Evolutionary conservation across 2,888 invertebrate genomes (phyloP).

Genomic region (Chalcis sispes): DNA sequence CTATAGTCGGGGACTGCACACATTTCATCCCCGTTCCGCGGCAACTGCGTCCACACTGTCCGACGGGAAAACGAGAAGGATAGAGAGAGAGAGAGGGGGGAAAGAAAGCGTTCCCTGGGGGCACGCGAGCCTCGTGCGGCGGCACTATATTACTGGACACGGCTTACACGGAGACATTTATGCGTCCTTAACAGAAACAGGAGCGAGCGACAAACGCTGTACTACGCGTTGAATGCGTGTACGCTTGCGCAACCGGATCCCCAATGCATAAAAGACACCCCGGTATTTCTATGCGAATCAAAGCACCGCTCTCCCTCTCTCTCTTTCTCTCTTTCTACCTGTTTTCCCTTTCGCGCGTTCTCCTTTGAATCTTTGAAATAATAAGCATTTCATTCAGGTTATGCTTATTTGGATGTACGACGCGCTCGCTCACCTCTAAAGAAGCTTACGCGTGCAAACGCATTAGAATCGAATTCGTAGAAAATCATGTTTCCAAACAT

Average conservation of each 20-base stretch:
- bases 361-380: conserved; percentile 31
- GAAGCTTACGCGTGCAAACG: no score
- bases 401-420: no score
- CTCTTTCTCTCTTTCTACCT: no score
- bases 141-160: conserved; percentile 47
- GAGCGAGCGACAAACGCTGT: conserved; percentile 13
- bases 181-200: conserved; percentile 47
- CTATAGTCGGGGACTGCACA: conserved; percentile 45
- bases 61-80: conserved; percentile 19
- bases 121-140: conserved; percentile 6
- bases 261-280: background rate
- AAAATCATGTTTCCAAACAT: conserved; percentile 21
- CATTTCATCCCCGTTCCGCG: conserved; percentile 59
- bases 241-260: background rate
- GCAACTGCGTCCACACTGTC: conserved; percentile 28
- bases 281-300: conserved; percentile 8
- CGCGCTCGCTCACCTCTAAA: no score
- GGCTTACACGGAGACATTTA: conserved; percentile 45
- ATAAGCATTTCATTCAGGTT: conserved; percentile 31
- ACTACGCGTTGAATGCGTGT: background rate
- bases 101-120: conserved; percentile 4
- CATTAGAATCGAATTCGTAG: conserved; percentile 16
- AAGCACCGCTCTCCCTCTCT: no score
- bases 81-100: background rate
- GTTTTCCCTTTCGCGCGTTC: no score